Conservation (phyloP, 2,888 invertebrate genomes). For the Metalampra italica region DNA sequence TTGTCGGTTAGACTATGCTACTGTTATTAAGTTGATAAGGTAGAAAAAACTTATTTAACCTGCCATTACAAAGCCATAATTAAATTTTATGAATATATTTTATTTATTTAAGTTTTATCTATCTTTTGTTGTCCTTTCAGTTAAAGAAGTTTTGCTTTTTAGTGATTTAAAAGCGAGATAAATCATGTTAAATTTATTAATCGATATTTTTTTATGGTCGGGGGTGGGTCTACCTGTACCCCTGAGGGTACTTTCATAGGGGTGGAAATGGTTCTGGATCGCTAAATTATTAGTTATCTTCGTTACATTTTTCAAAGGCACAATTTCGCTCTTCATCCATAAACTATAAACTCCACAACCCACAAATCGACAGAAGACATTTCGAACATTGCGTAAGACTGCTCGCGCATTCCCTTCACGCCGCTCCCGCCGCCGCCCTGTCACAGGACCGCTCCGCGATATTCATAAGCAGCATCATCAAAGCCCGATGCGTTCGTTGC, state of each 20-base stretch:
- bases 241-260: too few relatives aligned
- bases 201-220: too few relatives aligned
- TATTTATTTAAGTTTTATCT: too few relatives aligned
- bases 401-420: slow-evolving; percentile 28
- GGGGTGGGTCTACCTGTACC: too few relatives aligned
- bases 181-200: too few relatives aligned
- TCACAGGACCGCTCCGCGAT: slow-evolving; percentile 44
- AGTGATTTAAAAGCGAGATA: too few relatives aligned
- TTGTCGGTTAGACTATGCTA: slow-evolving; percentile 23
- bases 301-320: background rate
- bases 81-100: too few relatives aligned
- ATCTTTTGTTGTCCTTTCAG: too few relatives aligned
- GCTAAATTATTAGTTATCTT: background rate
- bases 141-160: too few relatives aligned
- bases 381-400: slow-evolving; percentile 30
- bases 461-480: slow-evolving; percentile 71
- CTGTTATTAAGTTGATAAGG: slow-evolving; percentile 23
- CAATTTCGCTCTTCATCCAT: background rate
- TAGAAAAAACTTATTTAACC: background rate
- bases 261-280: too few relatives aligned
- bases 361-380: slow-evolving; percentile 27
- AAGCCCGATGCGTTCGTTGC: slow-evolving; percentile 55
- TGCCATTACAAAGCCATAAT: background rate
- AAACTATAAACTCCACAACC: slow-evolving; percentile 15
- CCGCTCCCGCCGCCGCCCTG: too few relatives aligned